Evolutionary conservation across 2,113 vertebrate genomes (phyloP).

Genomic region (Stercorarius parasiticus): DNA sequence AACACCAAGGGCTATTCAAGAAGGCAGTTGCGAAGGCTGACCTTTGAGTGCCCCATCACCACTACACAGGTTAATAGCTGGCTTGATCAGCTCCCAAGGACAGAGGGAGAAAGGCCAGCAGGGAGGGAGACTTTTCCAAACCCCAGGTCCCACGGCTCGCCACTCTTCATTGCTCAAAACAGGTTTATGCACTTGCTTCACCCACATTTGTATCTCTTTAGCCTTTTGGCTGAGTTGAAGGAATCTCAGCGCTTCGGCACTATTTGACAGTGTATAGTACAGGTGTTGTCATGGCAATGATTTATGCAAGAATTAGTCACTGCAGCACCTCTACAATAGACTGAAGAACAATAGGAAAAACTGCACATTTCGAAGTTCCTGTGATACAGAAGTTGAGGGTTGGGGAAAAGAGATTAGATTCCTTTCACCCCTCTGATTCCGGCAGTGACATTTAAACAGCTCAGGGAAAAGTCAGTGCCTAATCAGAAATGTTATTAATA

Average conservation of each 20-base stretch:
- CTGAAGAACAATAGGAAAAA: slow-evolving; percentile 42
- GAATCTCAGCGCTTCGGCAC: not conserved
- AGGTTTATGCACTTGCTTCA: not conserved
- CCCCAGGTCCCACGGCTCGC: not conserved
- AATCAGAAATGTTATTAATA: slow-evolving; percentile 21
- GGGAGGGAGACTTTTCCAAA: not conserved
- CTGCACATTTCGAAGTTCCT: slow-evolving; percentile 6
- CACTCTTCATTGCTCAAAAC: not conserved
- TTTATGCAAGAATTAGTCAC: slow-evolving; percentile 50
- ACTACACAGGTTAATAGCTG: fast-evolving
- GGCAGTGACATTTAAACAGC: not conserved
- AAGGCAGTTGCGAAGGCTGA: not conserved
- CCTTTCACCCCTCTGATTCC: not conserved
- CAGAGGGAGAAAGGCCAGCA: not conserved
- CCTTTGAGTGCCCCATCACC: fast-evolving
- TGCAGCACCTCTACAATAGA: slow-evolving; percentile 12
- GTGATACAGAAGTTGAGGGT: not conserved
- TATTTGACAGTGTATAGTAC: not conserved
- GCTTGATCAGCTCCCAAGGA: not conserved
- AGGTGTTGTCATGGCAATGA: slow-evolving; percentile 74
- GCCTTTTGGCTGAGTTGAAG: not conserved
- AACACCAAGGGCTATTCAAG: not conserved
- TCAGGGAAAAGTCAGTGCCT: slow-evolving; percentile 18
- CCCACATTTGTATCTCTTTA: not conserved
- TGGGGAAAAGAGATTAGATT: slow-evolving; percentile 17